Evolutionary conservation across 2,888 invertebrate species (phyloP), one percentile per base, ranked within the genome.

Genomic region (Keiferia lycopersicella): DNA sequence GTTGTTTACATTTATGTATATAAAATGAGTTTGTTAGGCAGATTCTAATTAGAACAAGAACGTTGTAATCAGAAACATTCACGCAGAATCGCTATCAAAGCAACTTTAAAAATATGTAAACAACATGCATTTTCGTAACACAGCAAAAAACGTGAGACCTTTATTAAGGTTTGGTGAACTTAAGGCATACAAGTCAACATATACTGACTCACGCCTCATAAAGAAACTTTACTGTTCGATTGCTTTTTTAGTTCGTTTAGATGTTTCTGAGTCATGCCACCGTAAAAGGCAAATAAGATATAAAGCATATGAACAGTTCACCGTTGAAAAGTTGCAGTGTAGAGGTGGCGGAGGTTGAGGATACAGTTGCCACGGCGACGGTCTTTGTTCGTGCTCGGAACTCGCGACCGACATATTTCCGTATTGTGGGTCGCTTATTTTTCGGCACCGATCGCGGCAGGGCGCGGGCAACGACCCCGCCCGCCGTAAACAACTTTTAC

Each of bases 401-500:
- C 30, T 12, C 75, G 75, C 65, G 85, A 79, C 86, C 87, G 88
- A 88, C 87, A 87, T 84, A 86, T 82, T 87, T 87, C 78, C 77
- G 76, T 78, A 73, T 87, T 82, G 83, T 91, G 79, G 91, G 89
- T 90, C 88, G 87, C 83, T 86, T 81, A 88, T 87, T 86, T 88
- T 91, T 89, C 87, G 91, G 86, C 90, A 88, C 85, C 84, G 80
- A 83, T 89, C 81, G 77, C 77, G 80, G 82, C 87, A 86, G 86
- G 84, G 84, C 87, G 74, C 78, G 85, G 84, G 64, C 84, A 73
- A 78, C 79, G 86, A 86, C 86, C 83, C 77, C 83, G 78, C 80
- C 81, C 62, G 62, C 80, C 83, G 87, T 89, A 88, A 88, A 87
- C 85, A 89, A 86, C 89, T 88, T 89, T 88, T 89, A 90, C 90